These are phyloP conservation scores for Myopa testacea DNA, from an alignment of 2,888 invertebrate genomes.

Conservation along the genomic window DNA sequence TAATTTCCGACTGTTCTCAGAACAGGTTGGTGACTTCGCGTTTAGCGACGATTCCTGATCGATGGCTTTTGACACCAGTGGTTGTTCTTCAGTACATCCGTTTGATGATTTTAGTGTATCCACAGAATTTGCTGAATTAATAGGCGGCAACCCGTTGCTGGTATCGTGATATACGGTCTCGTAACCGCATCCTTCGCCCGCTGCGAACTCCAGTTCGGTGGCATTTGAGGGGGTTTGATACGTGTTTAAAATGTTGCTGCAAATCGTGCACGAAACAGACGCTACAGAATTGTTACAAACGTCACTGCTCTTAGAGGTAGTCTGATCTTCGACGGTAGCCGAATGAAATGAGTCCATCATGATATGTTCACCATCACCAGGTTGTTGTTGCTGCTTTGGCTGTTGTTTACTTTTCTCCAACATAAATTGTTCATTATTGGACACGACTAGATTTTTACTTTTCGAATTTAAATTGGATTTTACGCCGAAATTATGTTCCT, in stretches of 20 bases:
- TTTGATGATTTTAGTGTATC: conserved; percentile 59
- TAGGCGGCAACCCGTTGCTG: conserved; percentile 29
- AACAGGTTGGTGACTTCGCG: conserved; percentile 45
- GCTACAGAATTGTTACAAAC: conserved; percentile 56
- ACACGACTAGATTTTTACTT: conserved; percentile 76
- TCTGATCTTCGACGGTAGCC: conserved; percentile 42
- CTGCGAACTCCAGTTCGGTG: conserved; percentile 76
- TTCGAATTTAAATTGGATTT: conserved; percentile 82
- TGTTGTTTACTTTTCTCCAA: conserved; percentile 55
- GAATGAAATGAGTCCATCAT: conserved; percentile 12
- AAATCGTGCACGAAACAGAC: conserved; percentile 70
- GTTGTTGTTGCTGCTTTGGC: conserved; percentile 6
- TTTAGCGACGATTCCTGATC: conserved; percentile 21
- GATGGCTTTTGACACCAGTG: conserved; percentile 12
- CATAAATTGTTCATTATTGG: conserved; percentile 60
- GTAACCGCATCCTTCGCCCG: conserved; percentile 63
- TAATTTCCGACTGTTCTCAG: conserved; percentile 51
- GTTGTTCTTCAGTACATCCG: not conserved
- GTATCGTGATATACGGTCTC: conserved; percentile 3
- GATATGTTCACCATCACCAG: not conserved
- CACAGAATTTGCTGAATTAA: conserved; percentile 57
- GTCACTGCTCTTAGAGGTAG: conserved; percentile 63
- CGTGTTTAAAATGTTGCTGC: conserved; percentile 69
- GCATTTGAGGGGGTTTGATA: conserved; percentile 84
- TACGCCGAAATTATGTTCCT: conserved; percentile 74